Percentiles rank a stretch among this genome's conserved stretches.
phyloP scores from a whole-genome alignment of 2,888 invertebrate species.

The Crepidodera aurea region DNA sequence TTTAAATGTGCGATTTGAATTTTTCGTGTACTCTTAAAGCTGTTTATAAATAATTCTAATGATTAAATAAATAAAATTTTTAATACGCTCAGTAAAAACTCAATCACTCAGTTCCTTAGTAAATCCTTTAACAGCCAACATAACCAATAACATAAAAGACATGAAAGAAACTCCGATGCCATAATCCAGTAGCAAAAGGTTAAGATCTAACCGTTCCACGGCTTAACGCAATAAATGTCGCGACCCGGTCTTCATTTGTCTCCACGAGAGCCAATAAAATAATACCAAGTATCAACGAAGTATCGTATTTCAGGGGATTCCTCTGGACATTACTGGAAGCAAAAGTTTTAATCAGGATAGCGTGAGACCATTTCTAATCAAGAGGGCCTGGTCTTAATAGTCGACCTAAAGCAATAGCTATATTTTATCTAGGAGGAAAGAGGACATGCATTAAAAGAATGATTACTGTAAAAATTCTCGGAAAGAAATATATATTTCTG shows the following conservation, averaged over 20 bases:
- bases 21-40: too few species aligned
- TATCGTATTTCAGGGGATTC: conserved; percentile 52
- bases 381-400: conserved; percentile 57
- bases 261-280: conserved; percentile 62
- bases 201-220: conserved; percentile 20
- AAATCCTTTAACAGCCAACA: too few species aligned
- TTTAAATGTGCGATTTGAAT: too few species aligned
- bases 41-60: too few species aligned
- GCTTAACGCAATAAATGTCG: conserved; percentile 60
- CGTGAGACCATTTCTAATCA: conserved; percentile 59
- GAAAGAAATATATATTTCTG: too few species aligned
- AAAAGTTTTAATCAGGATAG: conserved; percentile 56
- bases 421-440: conserved; percentile 25
- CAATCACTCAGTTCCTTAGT: too few species aligned
- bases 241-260: conserved; percentile 63
- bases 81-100: too few species aligned
- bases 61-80: too few species aligned
- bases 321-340: conserved; percentile 58
- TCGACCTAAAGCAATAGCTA: conserved; percentile 23
- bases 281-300: conserved; percentile 58
- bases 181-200: neutral
- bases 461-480: neutral
- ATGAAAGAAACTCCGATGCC: too few species aligned
- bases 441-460: neutral
- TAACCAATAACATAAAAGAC: too few species aligned